These are phyloP conservation scores for Cheilosia impressa DNA, from an alignment of 2,888 invertebrate species.

Conservation along the genomic window DNA sequence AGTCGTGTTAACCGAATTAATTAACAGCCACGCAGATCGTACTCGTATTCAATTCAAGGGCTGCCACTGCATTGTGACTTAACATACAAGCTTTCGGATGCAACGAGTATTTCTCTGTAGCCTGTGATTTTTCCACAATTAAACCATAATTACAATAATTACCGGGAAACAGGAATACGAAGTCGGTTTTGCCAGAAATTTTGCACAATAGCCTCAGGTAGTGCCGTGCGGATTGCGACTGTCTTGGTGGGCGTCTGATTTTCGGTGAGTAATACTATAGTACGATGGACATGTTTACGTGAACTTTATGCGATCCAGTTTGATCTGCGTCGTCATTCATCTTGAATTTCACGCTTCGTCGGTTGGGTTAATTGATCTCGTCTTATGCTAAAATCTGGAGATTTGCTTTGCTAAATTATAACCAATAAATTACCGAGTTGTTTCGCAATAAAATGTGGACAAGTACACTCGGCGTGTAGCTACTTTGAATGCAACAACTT, in stretches of 20 bases:
- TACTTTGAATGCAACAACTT: background rate
- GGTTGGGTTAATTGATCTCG: background rate
- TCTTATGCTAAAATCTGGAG: background rate
- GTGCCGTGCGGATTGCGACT: background rate
- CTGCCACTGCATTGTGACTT: background rate
- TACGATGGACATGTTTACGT: background rate
- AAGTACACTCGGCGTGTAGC: background rate
- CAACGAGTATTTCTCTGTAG: background rate
- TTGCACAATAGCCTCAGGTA: background rate
- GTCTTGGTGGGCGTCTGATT: background rate
- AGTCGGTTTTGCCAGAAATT: background rate
- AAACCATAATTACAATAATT: background rate
- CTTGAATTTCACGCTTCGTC: background rate
- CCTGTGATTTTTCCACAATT: conserved; percentile 10
- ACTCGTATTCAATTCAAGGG: conserved; percentile 17
- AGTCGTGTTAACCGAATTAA: conserved; percentile 15
- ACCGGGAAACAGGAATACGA: background rate
- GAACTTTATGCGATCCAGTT: background rate
- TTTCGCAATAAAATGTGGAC: background rate
- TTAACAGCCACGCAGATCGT: conserved; percentile 15
- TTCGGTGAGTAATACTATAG: background rate
- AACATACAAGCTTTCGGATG: conserved; percentile 38
- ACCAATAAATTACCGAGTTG: background rate
- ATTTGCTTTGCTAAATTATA: background rate
- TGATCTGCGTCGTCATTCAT: background rate